These are phyloP conservation scores for Xestoiulus laeticollis DNA, from an alignment of 2,888 invertebrate genomes.

Conservation along the genomic window DNA sequence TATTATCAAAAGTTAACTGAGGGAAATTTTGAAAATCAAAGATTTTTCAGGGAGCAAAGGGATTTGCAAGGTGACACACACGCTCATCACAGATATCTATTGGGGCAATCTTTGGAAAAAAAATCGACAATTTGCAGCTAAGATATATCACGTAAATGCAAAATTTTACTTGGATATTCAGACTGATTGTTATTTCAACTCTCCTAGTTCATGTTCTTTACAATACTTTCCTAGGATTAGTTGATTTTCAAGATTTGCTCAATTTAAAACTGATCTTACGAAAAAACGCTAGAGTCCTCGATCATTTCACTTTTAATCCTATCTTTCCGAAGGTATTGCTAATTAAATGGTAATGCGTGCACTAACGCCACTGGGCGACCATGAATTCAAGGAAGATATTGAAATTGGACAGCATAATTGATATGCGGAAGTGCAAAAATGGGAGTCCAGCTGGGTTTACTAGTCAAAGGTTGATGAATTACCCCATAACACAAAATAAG, in stretches of 20 bases:
- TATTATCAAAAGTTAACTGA: too few relatives aligned
- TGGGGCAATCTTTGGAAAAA: neutral
- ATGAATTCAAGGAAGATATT: neutral
- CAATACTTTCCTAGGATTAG: too few relatives aligned
- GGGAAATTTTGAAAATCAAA: too few relatives aligned
- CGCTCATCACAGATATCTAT: neutral
- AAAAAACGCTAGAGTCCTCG: too few relatives aligned
- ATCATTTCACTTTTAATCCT: neutral
- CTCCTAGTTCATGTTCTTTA: too few relatives aligned
- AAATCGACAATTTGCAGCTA: neutral
- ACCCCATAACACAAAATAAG: neutral
- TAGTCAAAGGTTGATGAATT: neutral
- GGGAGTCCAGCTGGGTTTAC: neutral
- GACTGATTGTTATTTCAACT: too few relatives aligned
- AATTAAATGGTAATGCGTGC: neutral
- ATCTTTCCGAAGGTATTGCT: neutral
- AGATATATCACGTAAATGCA: too few relatives aligned
- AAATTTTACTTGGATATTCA: too few relatives aligned
- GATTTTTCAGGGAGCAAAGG: too few relatives aligned
- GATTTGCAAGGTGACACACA: neutral
- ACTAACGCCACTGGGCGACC: neutral
- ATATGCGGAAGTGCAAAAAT: neutral
- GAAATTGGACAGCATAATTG: neutral
- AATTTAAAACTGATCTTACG: too few relatives aligned
- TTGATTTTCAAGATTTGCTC: too few relatives aligned